These are phyloP conservation scores for Eidolon helvum DNA, from an alignment of 2,113 vertebrate genomes.

Conservation along the genomic window DNA sequence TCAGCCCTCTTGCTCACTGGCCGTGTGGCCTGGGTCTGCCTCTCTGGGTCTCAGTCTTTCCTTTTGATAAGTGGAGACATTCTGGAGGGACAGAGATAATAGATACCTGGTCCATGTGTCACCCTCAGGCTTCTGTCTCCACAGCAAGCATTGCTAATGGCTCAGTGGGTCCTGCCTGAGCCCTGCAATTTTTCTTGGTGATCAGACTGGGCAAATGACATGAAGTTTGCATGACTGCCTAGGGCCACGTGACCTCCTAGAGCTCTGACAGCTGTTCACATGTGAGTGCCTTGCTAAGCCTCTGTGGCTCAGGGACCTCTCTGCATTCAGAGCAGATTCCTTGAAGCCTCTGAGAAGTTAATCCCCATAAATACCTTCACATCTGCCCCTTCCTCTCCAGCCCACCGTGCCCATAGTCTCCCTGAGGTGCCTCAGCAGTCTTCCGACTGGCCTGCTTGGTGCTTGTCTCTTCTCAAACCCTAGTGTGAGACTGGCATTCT, in stretches of 20 bases:
- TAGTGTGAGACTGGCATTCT: not conserved
- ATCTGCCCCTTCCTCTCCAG: not conserved
- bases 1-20: not conserved
- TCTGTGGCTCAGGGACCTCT: not conserved
- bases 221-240: not conserved
- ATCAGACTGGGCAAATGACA: not conserved
- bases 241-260: not conserved
- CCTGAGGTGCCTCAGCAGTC: not conserved
- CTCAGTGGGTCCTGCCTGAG: not conserved
- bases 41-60: not conserved
- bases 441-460: not conserved
- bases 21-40: not conserved
- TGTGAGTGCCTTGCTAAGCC: not conserved
- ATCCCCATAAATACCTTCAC: not conserved
- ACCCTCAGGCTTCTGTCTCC: not conserved
- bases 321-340: not conserved
- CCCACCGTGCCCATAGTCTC: not conserved
- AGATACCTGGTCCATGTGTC: fast-evolving
- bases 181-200: not conserved
- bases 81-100: not conserved
- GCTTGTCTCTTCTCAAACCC: not conserved
- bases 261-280: not conserved
- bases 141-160: not conserved
- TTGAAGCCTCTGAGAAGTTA: not conserved
- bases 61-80: not conserved